A percentile compares a stretch with the other conserved stretches of the same genome.
Conservation (phyloP, 2,113 vertebrate species). For the Origma solitaria region DNA sequence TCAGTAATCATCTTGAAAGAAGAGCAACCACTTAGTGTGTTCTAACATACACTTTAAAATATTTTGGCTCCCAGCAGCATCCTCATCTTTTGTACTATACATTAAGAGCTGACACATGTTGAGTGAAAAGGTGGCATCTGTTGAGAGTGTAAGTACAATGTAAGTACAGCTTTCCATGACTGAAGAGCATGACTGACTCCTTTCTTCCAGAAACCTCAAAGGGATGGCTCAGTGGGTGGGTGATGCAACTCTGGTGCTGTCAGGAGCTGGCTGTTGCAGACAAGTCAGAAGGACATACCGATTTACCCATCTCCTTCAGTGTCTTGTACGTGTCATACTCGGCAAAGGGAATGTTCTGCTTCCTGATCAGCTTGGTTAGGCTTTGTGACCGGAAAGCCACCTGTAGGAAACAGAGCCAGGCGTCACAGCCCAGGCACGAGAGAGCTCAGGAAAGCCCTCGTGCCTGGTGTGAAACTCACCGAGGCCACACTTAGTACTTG, state of each 20-base stretch:
- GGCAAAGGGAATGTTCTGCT: conserved; percentile 50
- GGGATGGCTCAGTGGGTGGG: background rate
- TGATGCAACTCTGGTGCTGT: background rate
- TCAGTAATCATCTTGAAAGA: background rate
- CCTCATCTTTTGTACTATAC: background rate
- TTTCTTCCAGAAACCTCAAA: background rate
- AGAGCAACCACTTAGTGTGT: background rate
- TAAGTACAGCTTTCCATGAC: background rate
- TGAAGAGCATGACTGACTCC: background rate
- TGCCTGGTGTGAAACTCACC: background rate
- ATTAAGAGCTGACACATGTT: background rate
- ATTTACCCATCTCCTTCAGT: conserved; percentile 74
- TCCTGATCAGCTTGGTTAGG: conserved; percentile 72
- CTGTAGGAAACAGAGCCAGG: conserved; percentile 47
- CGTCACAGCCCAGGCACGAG: background rate
- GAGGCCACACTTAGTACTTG: background rate
- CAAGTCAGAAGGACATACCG: conserved; percentile 51
- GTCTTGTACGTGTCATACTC: conserved; percentile 52
- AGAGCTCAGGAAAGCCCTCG: background rate
- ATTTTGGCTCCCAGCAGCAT: background rate
- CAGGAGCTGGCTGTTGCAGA: background rate
- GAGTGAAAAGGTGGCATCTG: background rate
- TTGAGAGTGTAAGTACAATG: background rate
- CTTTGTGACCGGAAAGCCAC: conserved; percentile 75
- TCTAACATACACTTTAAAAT: background rate